Base-by-base conservation (phyloP, 2,797 vertebrate genomes). In the Epinephelus awoara region DNA sequence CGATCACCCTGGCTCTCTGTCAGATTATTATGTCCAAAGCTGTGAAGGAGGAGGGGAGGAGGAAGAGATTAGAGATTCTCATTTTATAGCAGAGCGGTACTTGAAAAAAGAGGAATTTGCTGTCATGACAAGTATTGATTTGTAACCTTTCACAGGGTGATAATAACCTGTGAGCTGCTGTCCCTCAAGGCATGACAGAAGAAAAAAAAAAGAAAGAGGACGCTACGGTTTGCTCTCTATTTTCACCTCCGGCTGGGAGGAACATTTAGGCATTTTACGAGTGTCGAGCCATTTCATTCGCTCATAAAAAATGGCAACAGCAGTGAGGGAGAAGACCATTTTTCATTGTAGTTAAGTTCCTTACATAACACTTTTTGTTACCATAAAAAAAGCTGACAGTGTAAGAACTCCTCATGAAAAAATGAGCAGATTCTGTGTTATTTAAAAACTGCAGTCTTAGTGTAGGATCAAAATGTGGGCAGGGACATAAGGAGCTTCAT, bases 41-140 rank as follows among this genome's bases (percentile, higher is more conserved):
- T 83, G 84, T 67, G 50, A 71, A 67, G 67, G 59, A 73, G 67
- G 72, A 58, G 74, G 61, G 72, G 62, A 65, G 62, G 72, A 27
- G 49, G 72, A 75, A 70, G 72, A 81, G 85, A 91, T 89, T 89
- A 91, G 63, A 78, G 82, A 85, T 80, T 84, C 66, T 88, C 77
- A 81, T 88, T 92, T 92, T 85, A 90, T 79, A 74, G 69, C 77
- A 58, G 57, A 84, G 79, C 79, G 77, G 70, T 66, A 76, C 69
- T 82, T 80, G 57, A 67, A 88, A 82, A 89, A 87, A 84, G 49
- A 74, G 34, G 63, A 82, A 67, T 89, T 86, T 87, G 72, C 86
- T 86, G 74, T 84, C 72, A 73, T 82, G 87, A 90, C 80, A 84
- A 65, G 81, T 89, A 92, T 88, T 92, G 92, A 93, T 94, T 93